Evolutionary conservation across 2,888 invertebrate species (phyloP).

Genomic region (Anthoptus insignis): DNA sequence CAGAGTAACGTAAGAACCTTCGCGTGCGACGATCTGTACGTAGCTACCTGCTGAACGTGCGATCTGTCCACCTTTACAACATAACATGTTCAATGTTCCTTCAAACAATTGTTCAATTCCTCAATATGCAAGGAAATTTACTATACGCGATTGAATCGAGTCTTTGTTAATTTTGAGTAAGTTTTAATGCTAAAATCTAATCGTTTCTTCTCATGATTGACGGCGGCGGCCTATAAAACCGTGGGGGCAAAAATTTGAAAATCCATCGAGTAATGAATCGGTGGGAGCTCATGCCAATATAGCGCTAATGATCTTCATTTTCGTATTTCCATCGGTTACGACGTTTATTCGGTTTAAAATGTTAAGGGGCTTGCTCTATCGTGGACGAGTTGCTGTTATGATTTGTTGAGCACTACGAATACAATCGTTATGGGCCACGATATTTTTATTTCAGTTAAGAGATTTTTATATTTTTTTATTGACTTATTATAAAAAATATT

Average conservation of each 20-base stretch:
- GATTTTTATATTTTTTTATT: too few species aligned
- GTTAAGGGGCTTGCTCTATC: slow-evolving; percentile 42
- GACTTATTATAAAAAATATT: too few species aligned
- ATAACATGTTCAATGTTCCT: too few species aligned
- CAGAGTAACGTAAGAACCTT: too few species aligned
- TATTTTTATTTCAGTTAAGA: too few species aligned
- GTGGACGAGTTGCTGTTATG: not conserved
- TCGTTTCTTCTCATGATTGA: slow-evolving; percentile 61
- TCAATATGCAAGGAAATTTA: slow-evolving; percentile 83
- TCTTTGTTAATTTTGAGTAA: slow-evolving; percentile 62
- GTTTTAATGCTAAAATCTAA: slow-evolving; percentile 57
- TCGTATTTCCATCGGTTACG: slow-evolving; percentile 77
- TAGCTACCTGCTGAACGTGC: too few species aligned
- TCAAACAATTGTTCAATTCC: slow-evolving; percentile 74
- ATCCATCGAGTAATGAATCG: slow-evolving; percentile 73
- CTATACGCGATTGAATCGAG: slow-evolving; percentile 65
- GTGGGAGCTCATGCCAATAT: slow-evolving; percentile 66
- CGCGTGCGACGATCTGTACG: too few species aligned
- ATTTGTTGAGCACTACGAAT: not conserved
- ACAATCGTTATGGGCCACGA: slow-evolving; percentile 37
- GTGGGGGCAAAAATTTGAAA: slow-evolving; percentile 60
- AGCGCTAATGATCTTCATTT: slow-evolving; percentile 84
- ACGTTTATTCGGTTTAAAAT: slow-evolving; percentile 86
- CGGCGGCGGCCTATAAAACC: slow-evolving; percentile 60
- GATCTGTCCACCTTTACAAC: too few species aligned